Evolutionary conservation across 2,113 vertebrate species (phyloP).

Genomic region (Chitala chitala): DNA sequence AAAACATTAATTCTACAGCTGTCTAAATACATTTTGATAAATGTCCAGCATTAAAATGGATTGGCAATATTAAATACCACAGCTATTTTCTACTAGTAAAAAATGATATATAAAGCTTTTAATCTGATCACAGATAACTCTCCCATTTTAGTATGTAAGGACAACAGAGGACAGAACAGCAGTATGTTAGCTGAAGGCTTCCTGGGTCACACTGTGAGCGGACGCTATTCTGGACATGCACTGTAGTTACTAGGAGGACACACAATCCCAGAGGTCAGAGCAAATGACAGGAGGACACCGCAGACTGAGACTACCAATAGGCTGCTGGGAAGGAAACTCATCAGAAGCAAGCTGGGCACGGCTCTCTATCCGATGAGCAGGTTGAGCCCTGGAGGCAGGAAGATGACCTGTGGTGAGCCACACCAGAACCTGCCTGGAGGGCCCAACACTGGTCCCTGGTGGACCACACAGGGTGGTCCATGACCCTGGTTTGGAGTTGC

Average conservation of each 20-base stretch:
- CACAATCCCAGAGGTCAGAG: slow-evolving; percentile 83
- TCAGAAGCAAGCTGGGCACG: slow-evolving; percentile 79
- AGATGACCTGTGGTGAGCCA: slow-evolving; percentile 93
- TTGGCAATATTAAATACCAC: too few species aligned
- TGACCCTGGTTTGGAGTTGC: slow-evolving; percentile 63
- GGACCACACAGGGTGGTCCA: slow-evolving; percentile 78
- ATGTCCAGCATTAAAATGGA: too few species aligned
- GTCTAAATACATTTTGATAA: too few species aligned
- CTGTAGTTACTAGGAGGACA: slow-evolving; percentile 61
- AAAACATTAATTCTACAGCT: too few species aligned
- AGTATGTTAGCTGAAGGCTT: too few species aligned
- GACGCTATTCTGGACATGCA: too few species aligned
- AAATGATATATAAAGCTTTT: too few species aligned
- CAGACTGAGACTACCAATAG: slow-evolving; percentile 85
- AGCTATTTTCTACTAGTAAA: too few species aligned
- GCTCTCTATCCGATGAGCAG: slow-evolving; percentile 89
- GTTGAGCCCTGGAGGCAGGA: slow-evolving; percentile 88
- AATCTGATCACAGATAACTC: too few species aligned
- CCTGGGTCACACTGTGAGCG: too few species aligned
- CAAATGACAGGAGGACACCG: slow-evolving; percentile 86
- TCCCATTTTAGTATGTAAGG: too few species aligned
- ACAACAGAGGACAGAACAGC: too few species aligned
- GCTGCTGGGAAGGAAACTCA: slow-evolving; percentile 89
- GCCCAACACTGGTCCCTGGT: slow-evolving; percentile 79
- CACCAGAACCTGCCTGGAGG: slow-evolving; percentile 76